phyloP scores from a whole-genome alignment of 2,888 invertebrate genomes.

The Alcis repandata region DNA sequence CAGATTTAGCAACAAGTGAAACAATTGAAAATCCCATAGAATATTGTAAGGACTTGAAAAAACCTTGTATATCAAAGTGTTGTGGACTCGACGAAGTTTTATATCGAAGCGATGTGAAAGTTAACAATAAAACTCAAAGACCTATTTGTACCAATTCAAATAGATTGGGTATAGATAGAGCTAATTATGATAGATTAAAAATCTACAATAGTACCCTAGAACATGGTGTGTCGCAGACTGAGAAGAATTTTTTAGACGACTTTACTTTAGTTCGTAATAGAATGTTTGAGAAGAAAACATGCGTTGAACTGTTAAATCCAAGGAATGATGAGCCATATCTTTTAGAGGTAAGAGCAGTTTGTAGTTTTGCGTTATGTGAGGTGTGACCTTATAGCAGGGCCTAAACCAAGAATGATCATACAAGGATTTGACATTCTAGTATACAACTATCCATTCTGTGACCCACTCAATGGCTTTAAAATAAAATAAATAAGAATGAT shows the following conservation, averaged over 20 bases:
- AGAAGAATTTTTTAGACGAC: slow-evolving; percentile 5
- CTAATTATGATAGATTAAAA: not conserved
- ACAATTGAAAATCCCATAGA: not conserved
- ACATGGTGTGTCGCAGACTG: not conserved
- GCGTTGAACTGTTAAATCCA: not conserved
- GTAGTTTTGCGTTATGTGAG: too few relatives aligned
- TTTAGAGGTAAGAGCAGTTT: slow-evolving; percentile 3
- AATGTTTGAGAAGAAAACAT: not conserved
- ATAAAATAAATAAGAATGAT: too few relatives aligned
- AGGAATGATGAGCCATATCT: not conserved
- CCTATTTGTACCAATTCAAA: not conserved
- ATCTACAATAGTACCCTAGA: not conserved
- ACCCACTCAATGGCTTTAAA: too few relatives aligned
- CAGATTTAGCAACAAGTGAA: not conserved
- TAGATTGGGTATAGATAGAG: not conserved
- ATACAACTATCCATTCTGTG: too few relatives aligned
- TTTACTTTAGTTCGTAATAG: not conserved
- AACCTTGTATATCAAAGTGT: slow-evolving; percentile 3
- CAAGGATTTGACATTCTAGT: too few relatives aligned
- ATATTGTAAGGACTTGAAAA: not conserved
- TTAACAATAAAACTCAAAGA: not conserved
- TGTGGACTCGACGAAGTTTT: not conserved
- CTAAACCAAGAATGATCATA: too few relatives aligned
- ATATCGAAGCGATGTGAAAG: too few relatives aligned
- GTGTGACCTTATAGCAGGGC: too few relatives aligned